Percentiles rank a stretch among this genome's conserved stretches.
These are phyloP conservation scores for Adela reaumurella DNA, from an alignment of 2,888 invertebrate species.

Conservation along the genomic window DNA sequence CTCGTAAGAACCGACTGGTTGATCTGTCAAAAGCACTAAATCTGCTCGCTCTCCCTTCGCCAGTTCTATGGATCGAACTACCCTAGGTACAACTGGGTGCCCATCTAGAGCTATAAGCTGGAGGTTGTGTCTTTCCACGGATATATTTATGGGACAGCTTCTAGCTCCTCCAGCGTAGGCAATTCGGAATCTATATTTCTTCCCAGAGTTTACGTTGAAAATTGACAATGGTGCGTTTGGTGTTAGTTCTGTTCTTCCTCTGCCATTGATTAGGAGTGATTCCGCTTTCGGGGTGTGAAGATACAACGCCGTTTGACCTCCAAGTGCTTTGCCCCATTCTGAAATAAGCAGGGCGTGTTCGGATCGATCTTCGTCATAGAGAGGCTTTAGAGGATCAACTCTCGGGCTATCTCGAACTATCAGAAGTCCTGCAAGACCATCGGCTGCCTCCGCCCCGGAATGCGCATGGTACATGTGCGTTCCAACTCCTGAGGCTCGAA, in stretches of 20 bases:
- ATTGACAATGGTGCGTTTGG: constrained; percentile 34
- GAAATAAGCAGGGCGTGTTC: constrained; percentile 67
- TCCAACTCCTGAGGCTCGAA: constrained; percentile 66
- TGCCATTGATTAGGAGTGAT: constrained; percentile 63
- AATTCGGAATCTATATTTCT: constrained; percentile 63
- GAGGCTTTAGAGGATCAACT: constrained; percentile 53
- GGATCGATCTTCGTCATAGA: constrained; percentile 69
- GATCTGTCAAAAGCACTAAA: constrained; percentile 65
- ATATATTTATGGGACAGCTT: constrained; percentile 65
- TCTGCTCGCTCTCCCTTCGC: constrained; percentile 74
- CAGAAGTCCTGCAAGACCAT: constrained; percentile 68
- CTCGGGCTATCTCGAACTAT: constrained; percentile 65
- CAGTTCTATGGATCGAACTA: constrained; percentile 54
- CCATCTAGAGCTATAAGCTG: constrained; percentile 70
- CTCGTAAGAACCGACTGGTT: constrained; percentile 55
- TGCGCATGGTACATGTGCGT: constrained; percentile 75
- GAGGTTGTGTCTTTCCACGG: constrained; percentile 62
- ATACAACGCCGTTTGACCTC: constrained; percentile 41
- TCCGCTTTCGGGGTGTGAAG: constrained; percentile 38
- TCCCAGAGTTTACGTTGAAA: constrained; percentile 56
- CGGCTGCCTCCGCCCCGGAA: constrained; percentile 64
- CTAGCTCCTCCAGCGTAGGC: constrained; percentile 64
- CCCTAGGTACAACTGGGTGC: constrained; percentile 56
- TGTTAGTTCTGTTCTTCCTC: constrained; percentile 42
- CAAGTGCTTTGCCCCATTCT: constrained; percentile 64